phyloP scores from a whole-genome alignment of 2,797 vertebrate genomes.

The Scomberomorus guttatus region DNA sequence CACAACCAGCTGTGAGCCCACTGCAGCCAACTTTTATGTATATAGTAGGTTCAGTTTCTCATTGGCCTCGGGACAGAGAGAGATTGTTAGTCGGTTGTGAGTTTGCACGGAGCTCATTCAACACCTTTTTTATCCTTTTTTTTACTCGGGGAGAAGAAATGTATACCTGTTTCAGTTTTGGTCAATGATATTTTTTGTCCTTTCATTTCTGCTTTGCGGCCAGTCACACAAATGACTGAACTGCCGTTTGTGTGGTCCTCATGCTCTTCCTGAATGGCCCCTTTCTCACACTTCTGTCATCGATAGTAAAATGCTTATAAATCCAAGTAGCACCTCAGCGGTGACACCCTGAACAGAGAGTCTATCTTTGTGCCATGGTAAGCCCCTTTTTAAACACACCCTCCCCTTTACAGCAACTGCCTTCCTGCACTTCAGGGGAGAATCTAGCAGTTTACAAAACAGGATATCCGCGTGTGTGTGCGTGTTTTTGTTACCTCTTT shows the following conservation, averaged over 20 bases:
- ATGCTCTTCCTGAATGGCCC: constrained; percentile 40
- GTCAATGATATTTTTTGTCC: background rate
- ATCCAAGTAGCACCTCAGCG: constrained; percentile 31
- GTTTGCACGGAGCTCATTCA: constrained; percentile 31
- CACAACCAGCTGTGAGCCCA: constrained; percentile 59
- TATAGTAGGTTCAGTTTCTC: constrained; percentile 28
- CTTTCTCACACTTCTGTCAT: constrained; percentile 36
- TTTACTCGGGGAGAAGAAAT: background rate
- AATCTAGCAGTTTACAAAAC: constrained; percentile 65
- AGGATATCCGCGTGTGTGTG: constrained; percentile 66
- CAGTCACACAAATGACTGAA: background rate
- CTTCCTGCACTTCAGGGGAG: constrained; percentile 65
- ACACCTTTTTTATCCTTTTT: constrained; percentile 16
- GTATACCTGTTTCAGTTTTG: background rate
- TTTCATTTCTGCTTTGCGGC: background rate
- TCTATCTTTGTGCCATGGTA: constrained; percentile 38
- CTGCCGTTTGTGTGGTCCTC: constrained; percentile 2
- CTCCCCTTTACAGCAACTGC: constrained; percentile 16
- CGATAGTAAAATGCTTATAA: constrained; percentile 26
- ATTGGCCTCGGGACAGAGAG: constrained; percentile 17
- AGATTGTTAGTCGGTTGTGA: constrained; percentile 27
- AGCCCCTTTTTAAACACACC: constrained; percentile 26
- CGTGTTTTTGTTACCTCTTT: constrained; percentile 1
- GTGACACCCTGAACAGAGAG: constrained; percentile 31
- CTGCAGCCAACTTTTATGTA: constrained; percentile 31